Conservation (phyloP, 2,888 invertebrate species). For the Papilio demoleus region DNA sequence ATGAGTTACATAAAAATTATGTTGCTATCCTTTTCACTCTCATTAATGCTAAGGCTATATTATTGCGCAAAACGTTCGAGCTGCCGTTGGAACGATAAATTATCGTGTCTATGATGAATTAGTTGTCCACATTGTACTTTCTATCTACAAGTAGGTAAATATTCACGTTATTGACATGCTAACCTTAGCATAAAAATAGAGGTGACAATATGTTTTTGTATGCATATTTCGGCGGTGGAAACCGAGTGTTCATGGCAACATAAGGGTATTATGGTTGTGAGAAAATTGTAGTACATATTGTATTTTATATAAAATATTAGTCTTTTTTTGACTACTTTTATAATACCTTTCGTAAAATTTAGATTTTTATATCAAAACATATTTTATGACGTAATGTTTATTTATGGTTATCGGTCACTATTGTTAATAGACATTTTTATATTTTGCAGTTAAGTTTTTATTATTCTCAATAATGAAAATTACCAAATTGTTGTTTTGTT, state of each 20-base stretch:
- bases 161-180: too few species aligned
- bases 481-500: constrained; percentile 20
- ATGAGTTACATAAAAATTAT: too few species aligned
- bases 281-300: background rate
- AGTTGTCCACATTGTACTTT: too few species aligned
- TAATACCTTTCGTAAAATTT: background rate
- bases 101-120: too few species aligned
- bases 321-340: background rate
- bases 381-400: too few species aligned
- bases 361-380: too few species aligned
- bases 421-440: too few species aligned
- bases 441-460: too few species aligned
- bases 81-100: too few species aligned
- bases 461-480: background rate
- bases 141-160: too few species aligned
- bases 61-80: too few species aligned
- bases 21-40: background rate
- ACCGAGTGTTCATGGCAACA: background rate
- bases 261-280: background rate
- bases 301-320: background rate
- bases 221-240: background rate
- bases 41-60: too few species aligned
- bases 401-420: background rate
- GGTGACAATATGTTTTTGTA: background rate
- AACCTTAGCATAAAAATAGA: background rate